These are phyloP conservation scores for Epicauta chinensis DNA, from an alignment of 1,140 invertebrate species.

Conservation along the genomic window DNA sequence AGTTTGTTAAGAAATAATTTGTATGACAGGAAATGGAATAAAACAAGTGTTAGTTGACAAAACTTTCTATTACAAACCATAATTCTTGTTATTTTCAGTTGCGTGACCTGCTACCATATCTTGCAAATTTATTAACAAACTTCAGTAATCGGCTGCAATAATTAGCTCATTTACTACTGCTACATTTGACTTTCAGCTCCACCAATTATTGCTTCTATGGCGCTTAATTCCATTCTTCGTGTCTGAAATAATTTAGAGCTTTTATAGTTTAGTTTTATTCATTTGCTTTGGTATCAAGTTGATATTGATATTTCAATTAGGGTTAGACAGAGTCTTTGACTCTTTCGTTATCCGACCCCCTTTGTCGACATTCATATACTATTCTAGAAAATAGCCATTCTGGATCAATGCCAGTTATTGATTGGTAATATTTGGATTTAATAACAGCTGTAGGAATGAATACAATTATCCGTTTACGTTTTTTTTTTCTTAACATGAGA, in stretches of 20 bases:
- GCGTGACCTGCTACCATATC: conserved; percentile 13
- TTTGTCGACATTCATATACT: conserved; percentile 1
- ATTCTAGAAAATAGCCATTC: not conserved
- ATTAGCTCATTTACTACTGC: conserved; percentile 16
- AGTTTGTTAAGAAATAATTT: too few species aligned
- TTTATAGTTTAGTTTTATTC: conserved; percentile 7
- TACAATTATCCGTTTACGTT: too few species aligned
- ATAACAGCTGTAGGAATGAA: too few species aligned
- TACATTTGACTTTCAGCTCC: conserved; percentile 12
- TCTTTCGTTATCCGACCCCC: not conserved
- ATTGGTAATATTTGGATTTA: too few species aligned
- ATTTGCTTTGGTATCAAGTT: conserved; percentile 9
- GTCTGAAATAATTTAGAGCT: too few species aligned
- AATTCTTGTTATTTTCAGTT: not conserved
- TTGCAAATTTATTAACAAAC: conserved; percentile 9
- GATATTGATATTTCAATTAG: conserved; percentile 17
- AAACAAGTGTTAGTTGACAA: too few species aligned
- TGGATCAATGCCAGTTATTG: conserved; percentile 4
- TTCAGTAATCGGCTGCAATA: conserved; percentile 14
- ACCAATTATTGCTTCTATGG: conserved; percentile 10
- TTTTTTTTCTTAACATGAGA: too few species aligned
- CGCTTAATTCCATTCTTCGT: conserved; percentile 14
- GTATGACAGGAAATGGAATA: too few species aligned
- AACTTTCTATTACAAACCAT: too few species aligned
- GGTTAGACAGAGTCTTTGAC: conserved; percentile 7